Evolutionary conservation across 2,797 vertebrate species (phyloP), one percentile per base, ranked within the genome.

Genomic region (Sciurus vulgaris): DNA sequence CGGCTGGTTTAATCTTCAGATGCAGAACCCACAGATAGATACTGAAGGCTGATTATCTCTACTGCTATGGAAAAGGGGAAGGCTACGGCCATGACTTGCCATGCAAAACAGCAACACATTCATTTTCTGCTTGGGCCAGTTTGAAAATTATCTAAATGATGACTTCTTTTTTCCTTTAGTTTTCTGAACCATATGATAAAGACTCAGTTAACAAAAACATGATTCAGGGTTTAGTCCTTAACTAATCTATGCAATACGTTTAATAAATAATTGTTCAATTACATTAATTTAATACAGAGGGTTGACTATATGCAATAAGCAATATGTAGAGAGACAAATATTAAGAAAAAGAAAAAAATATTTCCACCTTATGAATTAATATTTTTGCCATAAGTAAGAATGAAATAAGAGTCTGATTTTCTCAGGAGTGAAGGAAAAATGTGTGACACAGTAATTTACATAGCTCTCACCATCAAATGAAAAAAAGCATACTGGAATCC

Each of bases 401-500:
- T 67, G 78, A 87, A 92, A 59, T 35, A 74, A 70, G 82, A 69
- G 13, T 77, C 82, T 77, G 72, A 74, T 95, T 96, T 95, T 92
- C 94, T 97, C 72, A 67, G 47, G 54, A 87, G 76, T 54, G 24
- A 96, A 41, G 67, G 26, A 0, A 89, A 87, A 93, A 77, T 13
- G 51, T 72, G 47, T 51, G 88, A 69, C 59, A 82, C 22, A 30
- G 81, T 92, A 92, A 95, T 96, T 92, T 96, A 87, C 82, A 89
- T 94, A 81, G 78, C 47, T 91, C 54, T 96, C 94, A 96, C 82
- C 83, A 93, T 70, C 49, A 51, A 92, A 91, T 89, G 87, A 85
- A 91, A 88, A 93, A 94, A 88, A 86, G 82, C 47, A 91, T 74
- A 76, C n/a, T 74, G 47, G 65, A 61, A 72, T 84, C 76, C 56